Evolutionary conservation across 2,113 vertebrate genomes (phyloP), one percentile per base, ranked within the genome.

Genomic region (Channa argus): DNA sequence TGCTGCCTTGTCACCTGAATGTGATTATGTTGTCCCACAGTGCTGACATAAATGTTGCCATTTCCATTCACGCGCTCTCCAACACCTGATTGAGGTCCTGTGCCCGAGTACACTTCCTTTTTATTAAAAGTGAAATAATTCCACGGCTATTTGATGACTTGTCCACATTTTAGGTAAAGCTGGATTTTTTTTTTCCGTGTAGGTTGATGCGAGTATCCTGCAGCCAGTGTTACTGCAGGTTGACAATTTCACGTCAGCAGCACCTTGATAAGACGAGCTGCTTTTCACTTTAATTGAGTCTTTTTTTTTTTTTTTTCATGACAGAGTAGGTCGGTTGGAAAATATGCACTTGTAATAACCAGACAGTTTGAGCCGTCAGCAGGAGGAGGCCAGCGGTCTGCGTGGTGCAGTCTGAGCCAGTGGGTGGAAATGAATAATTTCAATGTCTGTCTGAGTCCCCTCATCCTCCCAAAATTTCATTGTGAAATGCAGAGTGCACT

Each of bases 351-450:
- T 37, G 59, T 71, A 56, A 69, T 81, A 72, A 62, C 1, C 71
- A 77, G 60, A 77, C 81, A 73, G 58, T 73, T 70, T 37, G 44
- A 85, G 56, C 58, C n/a, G 37, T 72, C 67, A 62, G 56, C 68
- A n/a, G 62, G 55, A 45, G 65, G 53, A 68, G 65, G 71, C 61
- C 34, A 4, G 64, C 34, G 2, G 85, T 69, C 51, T 71, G 60
- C 37, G 15, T 36, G 79, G 13, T 34, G 65, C 63, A 49, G 77
- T 61, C 77, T 85, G 80, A 82, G 79, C 71, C 37, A 5, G 68
- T 71, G 77, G 74, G 84, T 84, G 76, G 78, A 85, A 83, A 89
- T 88, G 66, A 91, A 91, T 86, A 88, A 88, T 91, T 86, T 74
- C 79, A 59, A 14, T 71, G 77, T 87, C 88, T 91, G 88, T 89